Evolutionary conservation across 2,113 vertebrate species (phyloP).

Genomic region (Corythaeola cristata): DNA sequence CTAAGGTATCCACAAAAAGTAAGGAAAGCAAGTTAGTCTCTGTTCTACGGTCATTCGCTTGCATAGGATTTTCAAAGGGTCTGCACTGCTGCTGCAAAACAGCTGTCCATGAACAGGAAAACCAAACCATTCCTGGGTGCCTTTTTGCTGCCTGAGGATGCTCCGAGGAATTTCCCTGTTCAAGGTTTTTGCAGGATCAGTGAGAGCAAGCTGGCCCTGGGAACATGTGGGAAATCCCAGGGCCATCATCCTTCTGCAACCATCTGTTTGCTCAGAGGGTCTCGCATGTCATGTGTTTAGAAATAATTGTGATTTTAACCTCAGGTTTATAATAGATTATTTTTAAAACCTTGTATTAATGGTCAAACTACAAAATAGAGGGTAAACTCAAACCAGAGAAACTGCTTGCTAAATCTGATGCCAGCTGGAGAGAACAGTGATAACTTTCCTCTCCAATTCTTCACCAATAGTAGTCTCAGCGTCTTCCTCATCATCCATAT

Average conservation of each 20-base stretch:
- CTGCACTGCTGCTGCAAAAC: not conserved
- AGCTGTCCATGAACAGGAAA: not conserved
- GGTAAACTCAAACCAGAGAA: not conserved
- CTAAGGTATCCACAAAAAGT: not conserved
- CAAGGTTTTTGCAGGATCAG: not conserved
- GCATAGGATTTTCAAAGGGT: not conserved
- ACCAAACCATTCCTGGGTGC: not conserved
- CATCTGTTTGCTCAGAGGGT: not conserved
- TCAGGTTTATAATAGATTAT: accelerated
- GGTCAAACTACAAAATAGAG: not conserved
- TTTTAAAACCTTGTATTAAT: not conserved
- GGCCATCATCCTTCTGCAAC: not conserved
- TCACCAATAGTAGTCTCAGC: not conserved
- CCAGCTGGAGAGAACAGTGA: not conserved
- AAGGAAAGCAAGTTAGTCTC: not conserved
- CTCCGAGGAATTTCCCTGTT: not conserved
- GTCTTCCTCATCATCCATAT: not conserved
- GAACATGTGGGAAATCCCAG: not conserved
- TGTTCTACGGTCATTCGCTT: not conserved
- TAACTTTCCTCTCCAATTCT: not conserved
- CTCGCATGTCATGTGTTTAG: not conserved
- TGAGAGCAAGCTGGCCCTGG: not conserved
- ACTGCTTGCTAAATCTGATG: not conserved
- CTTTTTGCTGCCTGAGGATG: not conserved
- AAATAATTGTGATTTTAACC: not conserved